Percentiles rank a stretch among this genome's conserved stretches.
These are phyloP conservation scores for Pogona vitticeps DNA, from an alignment of 2,113 vertebrate genomes.

Conservation along the genomic window DNA sequence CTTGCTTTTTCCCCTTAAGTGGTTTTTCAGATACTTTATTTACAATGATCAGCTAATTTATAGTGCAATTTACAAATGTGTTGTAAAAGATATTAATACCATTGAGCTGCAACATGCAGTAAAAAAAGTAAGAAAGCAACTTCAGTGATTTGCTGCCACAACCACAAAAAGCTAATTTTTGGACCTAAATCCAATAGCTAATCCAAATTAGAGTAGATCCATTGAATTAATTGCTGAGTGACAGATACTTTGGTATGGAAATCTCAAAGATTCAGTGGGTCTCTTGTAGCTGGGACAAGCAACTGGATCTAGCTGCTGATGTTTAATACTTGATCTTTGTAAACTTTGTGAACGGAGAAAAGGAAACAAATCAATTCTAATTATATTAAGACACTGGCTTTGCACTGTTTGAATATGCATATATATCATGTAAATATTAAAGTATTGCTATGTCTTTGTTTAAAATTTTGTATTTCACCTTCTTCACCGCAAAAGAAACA, in stretches of 20 bases:
- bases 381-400: neutral
- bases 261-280: no score
- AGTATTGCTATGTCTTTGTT: neutral
- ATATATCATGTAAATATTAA: neutral
- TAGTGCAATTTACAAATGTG: slow-evolving; percentile 71
- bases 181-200: no score
- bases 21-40: slow-evolving; percentile 74
- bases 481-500: neutral
- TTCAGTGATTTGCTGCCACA: slow-evolving; percentile 36
- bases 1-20: slow-evolving; percentile 68
- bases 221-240: no score
- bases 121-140: slow-evolving; percentile 28
- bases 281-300: no score
- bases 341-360: slow-evolving; percentile 31
- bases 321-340: slow-evolving; percentile 32
- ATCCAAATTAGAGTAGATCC: no score
- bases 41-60: slow-evolving; percentile 60
- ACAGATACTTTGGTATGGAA: no score
- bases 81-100: slow-evolving; percentile 71
- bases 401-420: neutral
- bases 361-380: neutral
- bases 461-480: neutral
- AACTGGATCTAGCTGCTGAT: no score
- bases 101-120: slow-evolving; percentile 13
- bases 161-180: slow-evolving; percentile 12